Percentiles rank a stretch among this genome's conserved stretches.
phyloP scores from a whole-genome alignment of 2,797 vertebrate genomes.

The Rhadinocentrus ornatus region DNA sequence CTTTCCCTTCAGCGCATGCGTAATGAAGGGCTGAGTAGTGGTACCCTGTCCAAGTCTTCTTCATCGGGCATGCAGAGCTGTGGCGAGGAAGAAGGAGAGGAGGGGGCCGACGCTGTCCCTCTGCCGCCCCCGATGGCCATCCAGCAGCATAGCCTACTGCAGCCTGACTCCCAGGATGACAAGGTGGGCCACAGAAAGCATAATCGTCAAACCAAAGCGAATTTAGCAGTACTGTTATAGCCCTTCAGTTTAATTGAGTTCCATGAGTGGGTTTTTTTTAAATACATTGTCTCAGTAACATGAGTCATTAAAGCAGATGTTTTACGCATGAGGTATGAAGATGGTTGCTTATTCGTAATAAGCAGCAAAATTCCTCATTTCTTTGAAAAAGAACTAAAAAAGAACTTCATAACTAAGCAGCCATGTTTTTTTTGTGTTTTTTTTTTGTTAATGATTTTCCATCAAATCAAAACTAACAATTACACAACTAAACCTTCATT shows the following conservation, averaged over 20 bases:
- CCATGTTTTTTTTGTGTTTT: conserved; percentile 4
- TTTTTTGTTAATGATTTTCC: background rate
- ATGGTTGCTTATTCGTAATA: background rate
- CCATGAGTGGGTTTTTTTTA: background rate
- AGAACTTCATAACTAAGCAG: background rate
- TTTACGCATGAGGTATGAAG: background rate
- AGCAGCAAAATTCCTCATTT: background rate
- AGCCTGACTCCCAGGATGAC: conserved; percentile 95
- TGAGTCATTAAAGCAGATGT: background rate
- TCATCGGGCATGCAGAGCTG: conserved; percentile 99
- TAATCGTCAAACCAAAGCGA: background rate
- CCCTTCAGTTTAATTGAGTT: background rate
- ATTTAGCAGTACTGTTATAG: background rate
- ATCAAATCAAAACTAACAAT: conserved; percentile 14
- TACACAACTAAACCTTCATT: conserved; percentile 40
- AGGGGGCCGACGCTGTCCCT: conserved; percentile 92
- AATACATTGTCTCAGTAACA: background rate
- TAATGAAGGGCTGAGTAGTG: conserved; percentile 95
- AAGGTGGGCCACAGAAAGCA: conserved; percentile 84
- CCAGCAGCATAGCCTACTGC: conserved; percentile 97
- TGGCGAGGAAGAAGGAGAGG: conserved; percentile 96
- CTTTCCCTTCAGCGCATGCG: conserved; percentile 86
- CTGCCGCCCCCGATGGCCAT: conserved; percentile 98
- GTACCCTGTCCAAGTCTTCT: conserved; percentile 97
- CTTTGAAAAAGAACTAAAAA: background rate